Base-by-base conservation (phyloP, 2,797 vertebrate species). In the Pagetopsis macropterus region DNA sequence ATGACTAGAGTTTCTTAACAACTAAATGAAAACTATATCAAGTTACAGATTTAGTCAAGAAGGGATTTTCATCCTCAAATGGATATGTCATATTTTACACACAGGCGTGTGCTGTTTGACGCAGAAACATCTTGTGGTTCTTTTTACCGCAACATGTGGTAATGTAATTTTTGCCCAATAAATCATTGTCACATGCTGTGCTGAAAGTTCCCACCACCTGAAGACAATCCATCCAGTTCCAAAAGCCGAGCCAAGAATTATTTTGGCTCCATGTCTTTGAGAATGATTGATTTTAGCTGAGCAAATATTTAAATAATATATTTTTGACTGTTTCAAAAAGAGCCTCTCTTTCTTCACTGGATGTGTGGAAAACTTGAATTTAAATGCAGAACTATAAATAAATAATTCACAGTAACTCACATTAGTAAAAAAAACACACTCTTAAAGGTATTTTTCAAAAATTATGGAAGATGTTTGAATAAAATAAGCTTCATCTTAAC, bases 81-180 rank as follows among this genome's bases (percentile, higher is more conserved):
- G 50, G 46, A 75, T 57, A 54, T 66, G 1, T 65, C 54, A 45
- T 50, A 40, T 83, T 83, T 73, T 73, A 77, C 54, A 61, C 62
- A 57, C 54, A 72, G 70, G 70, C 41, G 46, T 81, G 56, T 78
- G 60, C 62, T 76, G 50, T 77, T 85, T 67, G 66, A 76, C 23
- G 41, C 31, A 59, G 33, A 56, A 65, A 81, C 72, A 83, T 82
- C 64, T 77, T 78, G 76, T 70, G 77, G 63, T 82, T 55, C 72
- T 83, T 83, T 74, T 81, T 61, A 70, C 64, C 76, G 45, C 81
- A 84, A 73, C 76, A 87, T 88, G 79, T 84, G 82, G 69, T 69
- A 76, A 75, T 72, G 54, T 41, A 48, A 81, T 84, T 82, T 78
- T 46, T 81, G 33, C 51, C 51, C 41, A 49, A 75, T 85, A 88